Conservation (phyloP, 2,797 vertebrate genomes). For the Sternarchorhynchus goeldii region DNA sequence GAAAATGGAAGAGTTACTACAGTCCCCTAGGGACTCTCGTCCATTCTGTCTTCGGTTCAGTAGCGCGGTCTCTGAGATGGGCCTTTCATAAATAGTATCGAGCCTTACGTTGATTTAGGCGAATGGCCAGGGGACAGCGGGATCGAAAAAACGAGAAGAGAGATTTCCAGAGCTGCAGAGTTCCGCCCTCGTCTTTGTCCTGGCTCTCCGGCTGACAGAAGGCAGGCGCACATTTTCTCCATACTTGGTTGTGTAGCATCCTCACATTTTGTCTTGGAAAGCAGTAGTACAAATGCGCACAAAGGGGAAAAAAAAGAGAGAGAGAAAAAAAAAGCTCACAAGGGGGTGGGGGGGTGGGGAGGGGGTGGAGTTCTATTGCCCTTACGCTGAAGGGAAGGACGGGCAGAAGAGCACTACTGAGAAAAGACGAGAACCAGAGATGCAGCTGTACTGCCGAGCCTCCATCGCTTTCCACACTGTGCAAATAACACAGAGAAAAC, state of each 20-base stretch:
- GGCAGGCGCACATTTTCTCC: background rate
- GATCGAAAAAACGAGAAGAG: background rate
- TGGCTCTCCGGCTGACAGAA: background rate
- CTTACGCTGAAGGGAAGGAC: too few relatives aligned
- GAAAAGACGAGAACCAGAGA: background rate
- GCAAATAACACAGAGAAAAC: background rate
- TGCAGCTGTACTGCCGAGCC: background rate
- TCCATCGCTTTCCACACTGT: background rate
- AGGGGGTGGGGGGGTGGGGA: too few relatives aligned
- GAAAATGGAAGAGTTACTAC: background rate
- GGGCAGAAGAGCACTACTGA: too few relatives aligned
- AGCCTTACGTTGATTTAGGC: conserved; percentile 36
- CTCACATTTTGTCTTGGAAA: background rate
- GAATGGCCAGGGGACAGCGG: conserved; percentile 20
- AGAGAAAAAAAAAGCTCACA: too few relatives aligned
- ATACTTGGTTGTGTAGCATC: too few relatives aligned
- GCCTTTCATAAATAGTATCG: conserved; percentile 29
- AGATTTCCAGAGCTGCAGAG: background rate
- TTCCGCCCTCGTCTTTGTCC: background rate
- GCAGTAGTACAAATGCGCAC: background rate
- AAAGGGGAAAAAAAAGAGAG: background rate
- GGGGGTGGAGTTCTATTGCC: too few relatives aligned
- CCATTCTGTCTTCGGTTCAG: conserved; percentile 45
- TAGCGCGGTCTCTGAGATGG: conserved; percentile 30
- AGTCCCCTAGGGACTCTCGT: conserved; percentile 27